Evolutionary conservation across 64 coral and sea anemone genomes (phyloP).

Genomic region (Exaiptasia diaphana): DNA sequence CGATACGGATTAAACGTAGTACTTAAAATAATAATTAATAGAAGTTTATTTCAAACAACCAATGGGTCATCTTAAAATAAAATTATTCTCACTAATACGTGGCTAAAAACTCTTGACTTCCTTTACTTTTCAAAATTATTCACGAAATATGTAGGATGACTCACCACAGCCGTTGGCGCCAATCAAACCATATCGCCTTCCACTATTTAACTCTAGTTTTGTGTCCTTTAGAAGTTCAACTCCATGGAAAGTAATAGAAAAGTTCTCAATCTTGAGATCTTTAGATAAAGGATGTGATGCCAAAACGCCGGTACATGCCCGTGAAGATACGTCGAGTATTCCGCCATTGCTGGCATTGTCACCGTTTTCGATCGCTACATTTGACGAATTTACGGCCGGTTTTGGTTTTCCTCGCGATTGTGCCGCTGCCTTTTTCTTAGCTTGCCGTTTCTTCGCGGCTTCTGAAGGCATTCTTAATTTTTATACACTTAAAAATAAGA

Average conservation of each 20-base stretch:
- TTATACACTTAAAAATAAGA: too few species aligned
- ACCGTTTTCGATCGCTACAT: slow-evolving; percentile 56
- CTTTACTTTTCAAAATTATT: too few species aligned
- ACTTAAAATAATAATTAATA: too few species aligned
- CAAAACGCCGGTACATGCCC: slow-evolving; percentile 99
- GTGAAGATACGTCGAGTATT: slow-evolving; percentile 56
- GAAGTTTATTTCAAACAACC: too few species aligned
- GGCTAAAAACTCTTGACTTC: too few species aligned
- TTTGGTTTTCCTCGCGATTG: slow-evolving; percentile 95
- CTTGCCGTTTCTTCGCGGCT: slow-evolving; percentile 95
- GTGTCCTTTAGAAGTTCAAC: slow-evolving; percentile 88
- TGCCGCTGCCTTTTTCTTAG: slow-evolving; percentile 92
- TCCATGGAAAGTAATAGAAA: slow-evolving; percentile 97
- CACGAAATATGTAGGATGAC: too few species aligned
- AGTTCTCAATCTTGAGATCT: slow-evolving; percentile 92
- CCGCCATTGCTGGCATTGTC: slow-evolving; percentile 27
- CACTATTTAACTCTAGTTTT: slow-evolving; percentile 89
- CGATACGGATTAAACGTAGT: too few species aligned
- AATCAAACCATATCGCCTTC: slow-evolving; percentile 92
- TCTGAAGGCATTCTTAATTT: slow-evolving; percentile 80
- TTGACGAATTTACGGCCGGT: slow-evolving; percentile 14
- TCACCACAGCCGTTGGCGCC: slow-evolving; percentile 96
- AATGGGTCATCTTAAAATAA: too few species aligned
- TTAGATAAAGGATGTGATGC: slow-evolving; percentile 81
- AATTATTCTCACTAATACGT: too few species aligned